Evolutionary conservation across 2,113 vertebrate species (phyloP).

Genomic region (Percina caprodes): DNA sequence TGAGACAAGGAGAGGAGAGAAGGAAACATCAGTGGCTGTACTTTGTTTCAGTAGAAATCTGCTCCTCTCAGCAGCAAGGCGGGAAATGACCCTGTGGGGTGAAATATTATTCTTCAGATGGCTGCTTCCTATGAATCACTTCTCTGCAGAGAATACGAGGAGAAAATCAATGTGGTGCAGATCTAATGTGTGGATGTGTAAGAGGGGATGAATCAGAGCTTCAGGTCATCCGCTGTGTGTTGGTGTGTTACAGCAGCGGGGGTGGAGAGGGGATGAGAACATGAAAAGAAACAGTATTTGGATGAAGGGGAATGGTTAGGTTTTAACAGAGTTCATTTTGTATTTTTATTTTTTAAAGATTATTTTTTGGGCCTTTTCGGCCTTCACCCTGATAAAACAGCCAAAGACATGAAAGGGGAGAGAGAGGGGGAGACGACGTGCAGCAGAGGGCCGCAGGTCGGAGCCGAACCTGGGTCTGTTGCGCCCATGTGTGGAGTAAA

Average conservation of each 20-base stretch:
- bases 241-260: neutral
- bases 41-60: slow-evolving; percentile 14
- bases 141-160: slow-evolving; percentile 7
- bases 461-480: too few species aligned
- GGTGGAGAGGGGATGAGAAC: neutral
- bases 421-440: too few species aligned
- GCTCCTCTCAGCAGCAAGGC: slow-evolving; percentile 43
- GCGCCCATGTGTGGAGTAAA: too few species aligned
- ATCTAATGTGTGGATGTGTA: neutral
- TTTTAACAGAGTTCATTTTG: neutral
- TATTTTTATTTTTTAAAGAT: too few species aligned
- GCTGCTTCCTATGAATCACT: neutral
- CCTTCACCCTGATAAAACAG: too few species aligned
- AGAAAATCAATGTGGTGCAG: slow-evolving; percentile 43
- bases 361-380: too few species aligned
- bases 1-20: too few species aligned
- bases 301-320: neutral
- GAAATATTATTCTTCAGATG: slow-evolving; percentile 32
- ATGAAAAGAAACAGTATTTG: neutral
- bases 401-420: too few species aligned
- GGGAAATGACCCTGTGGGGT: slow-evolving; percentile 14
- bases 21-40: neutral
- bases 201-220: slow-evolving; percentile 5
- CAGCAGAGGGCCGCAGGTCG: too few species aligned
- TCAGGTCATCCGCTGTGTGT: too few species aligned